phyloP scores from a whole-genome alignment of 1,140 invertebrate genomes.

The Daktulosphaira vitifoliae region DNA sequence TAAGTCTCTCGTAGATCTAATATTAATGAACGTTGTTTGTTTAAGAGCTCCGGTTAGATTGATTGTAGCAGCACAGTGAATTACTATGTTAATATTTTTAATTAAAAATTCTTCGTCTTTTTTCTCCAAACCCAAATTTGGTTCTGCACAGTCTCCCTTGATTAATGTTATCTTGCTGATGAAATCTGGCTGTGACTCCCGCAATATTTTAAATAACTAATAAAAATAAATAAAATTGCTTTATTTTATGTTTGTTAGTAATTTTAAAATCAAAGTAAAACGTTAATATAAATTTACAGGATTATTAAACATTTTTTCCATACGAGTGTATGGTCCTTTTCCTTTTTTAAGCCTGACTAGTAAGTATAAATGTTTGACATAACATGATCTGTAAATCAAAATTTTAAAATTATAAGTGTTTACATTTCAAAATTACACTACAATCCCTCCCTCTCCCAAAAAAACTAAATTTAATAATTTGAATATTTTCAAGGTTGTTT shows the following conservation, averaged over 20 bases:
- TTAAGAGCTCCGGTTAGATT: constrained; percentile 50
- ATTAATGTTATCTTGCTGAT: constrained; percentile 43
- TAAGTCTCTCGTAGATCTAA: constrained; percentile 15
- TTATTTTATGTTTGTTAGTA: no score
- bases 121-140: constrained; percentile 38
- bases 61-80: constrained; percentile 87
- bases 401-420: constrained; percentile 42
- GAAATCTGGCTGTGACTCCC: constrained; percentile 1
- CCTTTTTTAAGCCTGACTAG: constrained; percentile 63
- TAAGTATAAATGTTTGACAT: constrained; percentile 59
- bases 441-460: no score
- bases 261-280: no score
- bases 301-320: constrained; percentile 56
- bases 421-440: no score
- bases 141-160: constrained; percentile 50
- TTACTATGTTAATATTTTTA: constrained; percentile 69
- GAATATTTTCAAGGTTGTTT: no score
- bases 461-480: no score
- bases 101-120: constrained; percentile 49
- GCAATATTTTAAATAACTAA: no score
- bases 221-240: no score
- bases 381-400: constrained; percentile 47
- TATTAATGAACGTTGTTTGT: constrained; percentile 2
- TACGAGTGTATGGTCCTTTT: constrained; percentile 50
- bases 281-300: no score